Conservation (phyloP, 2,797 vertebrate species). For the Todus mexicanus region DNA sequence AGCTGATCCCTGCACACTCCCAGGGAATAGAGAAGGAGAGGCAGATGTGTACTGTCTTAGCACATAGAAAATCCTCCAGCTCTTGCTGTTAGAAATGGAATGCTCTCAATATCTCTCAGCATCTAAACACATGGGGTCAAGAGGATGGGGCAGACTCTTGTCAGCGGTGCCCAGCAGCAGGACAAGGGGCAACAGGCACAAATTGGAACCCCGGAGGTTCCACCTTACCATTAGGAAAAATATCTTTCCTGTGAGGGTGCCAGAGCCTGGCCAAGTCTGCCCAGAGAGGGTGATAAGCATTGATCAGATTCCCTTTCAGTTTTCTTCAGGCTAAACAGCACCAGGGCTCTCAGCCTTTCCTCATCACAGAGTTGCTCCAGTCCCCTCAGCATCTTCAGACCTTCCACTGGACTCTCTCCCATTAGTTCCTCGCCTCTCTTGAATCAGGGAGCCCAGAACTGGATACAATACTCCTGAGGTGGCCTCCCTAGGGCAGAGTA, state of each 20-base stretch:
- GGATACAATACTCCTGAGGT: too few species aligned
- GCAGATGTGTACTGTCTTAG: too few species aligned
- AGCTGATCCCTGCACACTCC: too few species aligned
- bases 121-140: neutral
- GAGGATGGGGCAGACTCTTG: neutral
- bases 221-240: neutral
- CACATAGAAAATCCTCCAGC: too few species aligned
- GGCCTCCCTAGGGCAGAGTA: neutral
- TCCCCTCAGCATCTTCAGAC: neutral
- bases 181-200: neutral
- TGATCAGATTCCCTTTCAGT: neutral
- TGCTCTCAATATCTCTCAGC: neutral
- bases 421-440: neutral
- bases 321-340: neutral
- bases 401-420: neutral
- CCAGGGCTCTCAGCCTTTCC: neutral
- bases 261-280: neutral
- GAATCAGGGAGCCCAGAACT: neutral
- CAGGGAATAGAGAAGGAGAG: too few species aligned
- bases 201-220: neutral
- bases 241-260: neutral
- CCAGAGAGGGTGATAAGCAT: neutral
- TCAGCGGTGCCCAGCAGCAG: neutral
- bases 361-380: neutral
- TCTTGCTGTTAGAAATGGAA: too few species aligned